Percentiles rank a stretch among this genome's conserved stretches.
phyloP scores from a whole-genome alignment of 2,888 invertebrate species.

The Odontomyia ornata region DNA sequence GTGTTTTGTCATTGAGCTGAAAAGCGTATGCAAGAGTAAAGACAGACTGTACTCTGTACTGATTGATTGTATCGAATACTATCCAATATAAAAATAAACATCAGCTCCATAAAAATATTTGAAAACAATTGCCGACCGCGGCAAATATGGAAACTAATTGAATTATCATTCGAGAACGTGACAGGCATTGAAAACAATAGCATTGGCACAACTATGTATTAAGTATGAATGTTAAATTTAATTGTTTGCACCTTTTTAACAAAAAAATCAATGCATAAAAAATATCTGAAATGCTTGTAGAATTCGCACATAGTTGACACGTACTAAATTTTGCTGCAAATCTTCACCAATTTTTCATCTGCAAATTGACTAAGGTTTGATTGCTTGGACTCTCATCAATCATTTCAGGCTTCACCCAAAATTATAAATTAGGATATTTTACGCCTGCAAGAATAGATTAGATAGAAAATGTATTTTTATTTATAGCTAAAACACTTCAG shows the following conservation, averaged over 20 bases:
- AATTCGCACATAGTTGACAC: too few species aligned
- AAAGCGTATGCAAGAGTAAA: too few species aligned
- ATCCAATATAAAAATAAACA: not conserved
- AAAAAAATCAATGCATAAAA: not conserved
- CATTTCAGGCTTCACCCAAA: too few species aligned
- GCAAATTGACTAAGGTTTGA: too few species aligned
- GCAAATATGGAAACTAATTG: not conserved
- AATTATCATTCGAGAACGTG: not conserved
- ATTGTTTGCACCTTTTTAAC: not conserved
- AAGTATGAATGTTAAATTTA: not conserved
- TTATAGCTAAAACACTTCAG: too few species aligned
- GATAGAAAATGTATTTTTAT: too few species aligned
- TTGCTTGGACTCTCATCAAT: too few species aligned
- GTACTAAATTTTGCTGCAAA: too few species aligned
- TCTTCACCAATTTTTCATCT: too few species aligned
- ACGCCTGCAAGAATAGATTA: too few species aligned
- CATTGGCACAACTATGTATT: not conserved
- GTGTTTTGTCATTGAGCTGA: not conserved
- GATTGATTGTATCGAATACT: not conserved
- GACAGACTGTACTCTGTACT: not conserved
- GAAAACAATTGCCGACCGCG: not conserved
- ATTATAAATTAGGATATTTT: too few species aligned
- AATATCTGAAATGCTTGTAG: too few species aligned
- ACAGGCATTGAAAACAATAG: not conserved
- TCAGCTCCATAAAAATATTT: not conserved